Evolutionary conservation across 2,888 invertebrate genomes (phyloP), one percentile per base, ranked within the genome.

Genomic region (Apodemia mormo): DNA sequence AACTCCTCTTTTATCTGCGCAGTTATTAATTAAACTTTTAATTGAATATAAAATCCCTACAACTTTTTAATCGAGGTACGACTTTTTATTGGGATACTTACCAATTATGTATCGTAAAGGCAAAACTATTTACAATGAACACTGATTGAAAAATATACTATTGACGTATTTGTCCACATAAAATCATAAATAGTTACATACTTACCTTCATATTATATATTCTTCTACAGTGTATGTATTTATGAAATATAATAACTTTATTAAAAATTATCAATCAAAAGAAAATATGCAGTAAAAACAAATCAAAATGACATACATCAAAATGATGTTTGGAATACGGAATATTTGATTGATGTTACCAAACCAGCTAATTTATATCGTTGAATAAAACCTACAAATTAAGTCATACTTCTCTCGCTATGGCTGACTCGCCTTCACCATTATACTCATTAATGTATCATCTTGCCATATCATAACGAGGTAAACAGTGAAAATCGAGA

Each of bases 121-220:
- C 37, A 37, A 37, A 37, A 2, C 37, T 37, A 37, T 5, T 37
- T 5, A 37, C 5, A 37, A 37, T 37, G 37, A 4, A 37, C 37
- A 5, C 5, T 37, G 37, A 5, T 37, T 3, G 37, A 22, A 22
- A 22, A 22, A 22, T 22, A 22, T 22, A 37, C 4, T 37, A 37
- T 37, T 37, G 0, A 37, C 4, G 3, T 37, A 37, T 37, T 4
- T 37, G 37, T 5, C 4, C 5, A 37, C 37, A 37, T 37, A 37
- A 5, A 4, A 8, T 5, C 40, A 8, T 40, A 40, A 40, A 40
- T 8, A 40, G 12, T 49, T 3, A 14, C 14, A 52, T 29, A 14
- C 52, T 33, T 52, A 66, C 66, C 66, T 66, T 66, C 66, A 66
- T 66, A 49, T 49, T 33, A 2, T 10, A 49, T 22, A 12, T 58